Conservation (phyloP, 2,888 invertebrate species). For the Eupithecia tripunctaria region DNA sequence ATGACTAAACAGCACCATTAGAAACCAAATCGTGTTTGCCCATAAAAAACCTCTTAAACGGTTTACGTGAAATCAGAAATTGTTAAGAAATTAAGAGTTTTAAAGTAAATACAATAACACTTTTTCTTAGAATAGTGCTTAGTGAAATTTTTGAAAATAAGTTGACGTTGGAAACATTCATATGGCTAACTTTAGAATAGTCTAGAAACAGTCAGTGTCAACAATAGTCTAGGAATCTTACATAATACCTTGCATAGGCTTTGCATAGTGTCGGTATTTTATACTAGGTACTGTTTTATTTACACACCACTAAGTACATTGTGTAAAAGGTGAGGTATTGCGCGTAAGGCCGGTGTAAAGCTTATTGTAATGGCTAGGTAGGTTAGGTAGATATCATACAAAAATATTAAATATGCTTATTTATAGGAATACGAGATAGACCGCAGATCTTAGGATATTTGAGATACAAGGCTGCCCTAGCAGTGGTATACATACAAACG, state of each 20-base stretch:
- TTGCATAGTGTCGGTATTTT: conserved; percentile 3
- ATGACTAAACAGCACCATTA: conserved; percentile 59
- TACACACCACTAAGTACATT: conserved; percentile 12
- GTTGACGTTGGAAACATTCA: background rate
- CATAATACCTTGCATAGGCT: background rate
- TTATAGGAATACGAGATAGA: conserved; percentile 52
- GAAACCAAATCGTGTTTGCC: conserved; percentile 39
- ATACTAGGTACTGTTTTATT: background rate
- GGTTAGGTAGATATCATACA: conserved; percentile 45
- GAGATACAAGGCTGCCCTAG: background rate
- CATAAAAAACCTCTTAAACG: background rate
- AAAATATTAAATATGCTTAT: conserved; percentile 50
- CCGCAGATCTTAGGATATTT: conserved; percentile 46
- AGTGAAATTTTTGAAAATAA: background rate
- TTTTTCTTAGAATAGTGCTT: background rate
- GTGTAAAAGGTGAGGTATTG: conserved; percentile 60
- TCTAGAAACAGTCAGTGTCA: background rate
- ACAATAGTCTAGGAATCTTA: background rate
- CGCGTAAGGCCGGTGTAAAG: conserved; percentile 61
- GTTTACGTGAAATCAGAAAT: background rate
- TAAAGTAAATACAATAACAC: background rate
- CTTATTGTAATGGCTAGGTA: conserved; percentile 51
- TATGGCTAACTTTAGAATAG: background rate
- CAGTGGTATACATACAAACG: background rate
- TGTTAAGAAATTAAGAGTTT: background rate